Evolutionary conservation across 1,140 invertebrate species (phyloP), one percentile per base, ranked within the genome.

Genomic region (Andricus grossulariae): DNA sequence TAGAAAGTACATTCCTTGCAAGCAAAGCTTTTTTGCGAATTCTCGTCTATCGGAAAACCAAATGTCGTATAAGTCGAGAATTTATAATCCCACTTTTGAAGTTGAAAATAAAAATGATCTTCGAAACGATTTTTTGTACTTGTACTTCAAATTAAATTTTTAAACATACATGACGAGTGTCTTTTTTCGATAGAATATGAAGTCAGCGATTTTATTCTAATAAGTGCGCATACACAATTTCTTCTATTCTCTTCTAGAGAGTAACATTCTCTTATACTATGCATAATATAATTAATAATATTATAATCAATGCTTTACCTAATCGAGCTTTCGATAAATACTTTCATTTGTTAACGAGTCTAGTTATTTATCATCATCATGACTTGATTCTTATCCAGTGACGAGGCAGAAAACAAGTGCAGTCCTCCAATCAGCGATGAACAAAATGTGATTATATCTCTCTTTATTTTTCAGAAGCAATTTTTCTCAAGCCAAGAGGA

Each of bases 321-420:
- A 66, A 66, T 66, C 15, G 60, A 39, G 60, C 15, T 66, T 66
- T 66, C 10, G 60, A 66, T 66, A 66, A 66, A 66, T 66, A 66
- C 25, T 66, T 66, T 66, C 60, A 66, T 66, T 32, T 66, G 60
- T 66, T 66, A 66, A 66, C 60, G 39, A 66, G 60, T 66, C 25
- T 66, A 66, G 25, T 66, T 45, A 45, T 45, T 45, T 45, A 45
- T 45, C 39, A 45, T 60, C 15, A 45, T 8, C 8, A 66, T 16
- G 32, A 54, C 52, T 66, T 66, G 60, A 66, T 45, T 66, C 60
- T n/a, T 21, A 32, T 66, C 54, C 2, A 55, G 25, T 15, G 57
- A 66, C 60, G 60, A 66, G 60, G 16, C 25, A 66, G 60, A 66
- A 66, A 66, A 66, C 60, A 66, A 66, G 60, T 66, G 60, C 60